A percentile compares a stretch with the other conserved stretches of the same genome.
phyloP scores from a whole-genome alignment of 2,888 invertebrate species.

The Rhingia campestris region DNA sequence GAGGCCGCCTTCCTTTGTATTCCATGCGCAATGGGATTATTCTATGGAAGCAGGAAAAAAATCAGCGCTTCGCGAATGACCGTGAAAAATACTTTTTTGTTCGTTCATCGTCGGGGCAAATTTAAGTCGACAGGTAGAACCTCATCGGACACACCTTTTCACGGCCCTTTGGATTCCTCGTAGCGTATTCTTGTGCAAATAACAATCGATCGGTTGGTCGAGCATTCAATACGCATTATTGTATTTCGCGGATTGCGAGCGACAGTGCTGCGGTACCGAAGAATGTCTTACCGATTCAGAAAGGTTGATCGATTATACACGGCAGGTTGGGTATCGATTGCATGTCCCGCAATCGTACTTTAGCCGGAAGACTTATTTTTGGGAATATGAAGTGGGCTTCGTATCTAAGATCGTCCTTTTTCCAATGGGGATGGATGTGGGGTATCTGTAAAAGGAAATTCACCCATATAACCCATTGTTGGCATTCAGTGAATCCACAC shows the following conservation, averaged over 20 bases:
- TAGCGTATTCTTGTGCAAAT: conserved; percentile 47
- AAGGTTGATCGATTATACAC: conserved; percentile 53
- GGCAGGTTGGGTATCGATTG: conserved; percentile 33
- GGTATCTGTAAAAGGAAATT: conserved; percentile 27
- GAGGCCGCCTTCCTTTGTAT: conserved; percentile 69
- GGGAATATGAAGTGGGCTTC: conserved; percentile 15
- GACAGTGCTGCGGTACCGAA: conserved; percentile 2
- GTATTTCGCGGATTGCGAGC: conserved; percentile 27
- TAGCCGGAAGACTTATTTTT: conserved; percentile 40
- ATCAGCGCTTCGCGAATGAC: conserved; percentile 45
- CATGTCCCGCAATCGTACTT: conserved; percentile 2
- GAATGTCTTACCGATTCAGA: conserved; percentile 19
- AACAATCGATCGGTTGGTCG: conserved; percentile 58
- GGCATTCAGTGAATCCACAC: conserved; percentile 9
- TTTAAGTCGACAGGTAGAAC: conserved; percentile 69
- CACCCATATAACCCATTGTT: conserved; percentile 35
- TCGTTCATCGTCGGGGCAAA: conserved; percentile 43
- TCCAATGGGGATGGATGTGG: not conserved
- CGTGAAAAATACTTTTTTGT: conserved; percentile 55
- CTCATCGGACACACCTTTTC: conserved; percentile 70
- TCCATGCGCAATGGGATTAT: conserved; percentile 66
- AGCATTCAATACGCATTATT: conserved; percentile 57
- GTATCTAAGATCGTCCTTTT: conserved; percentile 3
- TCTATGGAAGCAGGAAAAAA: conserved; percentile 46
- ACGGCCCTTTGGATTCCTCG: conserved; percentile 27